phyloP scores from a whole-genome alignment of 2,797 vertebrate genomes.

The Muscicapa comitata region DNA sequence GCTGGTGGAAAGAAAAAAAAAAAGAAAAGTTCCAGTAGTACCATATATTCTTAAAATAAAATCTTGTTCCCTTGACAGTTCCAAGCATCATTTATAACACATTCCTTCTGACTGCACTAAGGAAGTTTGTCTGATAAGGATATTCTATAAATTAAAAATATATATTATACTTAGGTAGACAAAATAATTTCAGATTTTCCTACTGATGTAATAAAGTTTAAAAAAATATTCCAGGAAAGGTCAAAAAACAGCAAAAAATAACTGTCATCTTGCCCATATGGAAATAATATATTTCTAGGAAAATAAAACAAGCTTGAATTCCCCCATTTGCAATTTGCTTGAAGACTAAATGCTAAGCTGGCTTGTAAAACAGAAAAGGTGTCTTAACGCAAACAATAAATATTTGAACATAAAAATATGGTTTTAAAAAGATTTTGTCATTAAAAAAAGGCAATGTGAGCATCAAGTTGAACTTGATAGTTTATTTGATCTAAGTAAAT shows the following conservation, averaged over 20 bases:
- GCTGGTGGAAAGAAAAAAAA: not conserved
- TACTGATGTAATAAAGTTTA: accelerated
- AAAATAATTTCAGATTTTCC: not conserved
- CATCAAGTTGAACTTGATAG: not conserved
- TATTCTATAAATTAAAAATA: not conserved
- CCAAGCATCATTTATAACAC: not conserved
- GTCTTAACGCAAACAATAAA: not conserved
- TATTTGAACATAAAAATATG: not conserved
- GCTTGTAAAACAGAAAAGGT: not conserved
- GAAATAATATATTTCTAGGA: not conserved
- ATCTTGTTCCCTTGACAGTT: not conserved
- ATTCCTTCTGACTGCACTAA: not conserved
- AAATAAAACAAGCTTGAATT: not conserved
- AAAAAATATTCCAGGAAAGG: not conserved
- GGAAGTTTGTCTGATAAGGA: not conserved
- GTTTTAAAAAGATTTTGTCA: not conserved
- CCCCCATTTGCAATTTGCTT: not conserved
- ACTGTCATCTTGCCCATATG: not conserved
- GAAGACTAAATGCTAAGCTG: not conserved
- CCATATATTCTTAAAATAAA: not conserved
- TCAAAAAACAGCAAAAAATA: not conserved
- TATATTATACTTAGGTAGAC: not conserved
- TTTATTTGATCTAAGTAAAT: not conserved
- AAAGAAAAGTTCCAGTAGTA: not conserved
- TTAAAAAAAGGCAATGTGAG: not conserved